Evolutionary conservation across 2,797 vertebrate species (phyloP), one percentile per base, ranked within the genome.

Genomic region (Jordanella pulchra): DNA sequence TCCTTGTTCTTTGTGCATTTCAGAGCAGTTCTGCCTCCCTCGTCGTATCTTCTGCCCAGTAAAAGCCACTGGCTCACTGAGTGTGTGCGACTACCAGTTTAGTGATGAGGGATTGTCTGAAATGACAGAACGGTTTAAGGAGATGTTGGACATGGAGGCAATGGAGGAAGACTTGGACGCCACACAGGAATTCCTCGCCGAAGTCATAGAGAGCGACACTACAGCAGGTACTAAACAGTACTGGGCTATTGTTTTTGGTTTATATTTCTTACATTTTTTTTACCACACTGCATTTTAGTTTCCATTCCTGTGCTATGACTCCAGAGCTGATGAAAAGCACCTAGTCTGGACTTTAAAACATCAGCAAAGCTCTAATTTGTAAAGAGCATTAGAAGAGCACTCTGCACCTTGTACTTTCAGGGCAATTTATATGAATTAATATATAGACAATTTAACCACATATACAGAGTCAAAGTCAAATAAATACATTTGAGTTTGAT

Each of bases 31-130:
- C 23, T 72, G 83, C 18, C 90, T 98, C 54, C 97, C 97, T 73
- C 93, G 92, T 27, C 95, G 97, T 21, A 88, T 99, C 72, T 98
- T 97, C 89, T 94, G 93, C 42, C 94, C 95, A 0, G 55, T 97
- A 17, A 84, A 89, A 74, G 91, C 89, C 18, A 92, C 94, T 0
- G 83, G 80, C 50, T 86, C 81, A 0, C 56, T 98, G 80, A 94
- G 92, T 87, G 90, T 97, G 67, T 97, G 96, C 78, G 97, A 98
- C 90, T 99, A 99, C 85, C 96, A 95, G 87, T 98, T 98, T 82
- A 90, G 90, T 0, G 97, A 97, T 65, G 97, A 99, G 83, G 86
- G 86, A 0, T 7, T 88, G 54, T 87, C 87, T 27, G 97, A 97
- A 86, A 92, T 97, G 71, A 94, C 89, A 12, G 95, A 96, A 53